A percentile compares a stretch with the other conserved stretches of the same genome.
Conservation (phyloP, 2,113 vertebrate genomes). For the Hassar affinis region DNA sequence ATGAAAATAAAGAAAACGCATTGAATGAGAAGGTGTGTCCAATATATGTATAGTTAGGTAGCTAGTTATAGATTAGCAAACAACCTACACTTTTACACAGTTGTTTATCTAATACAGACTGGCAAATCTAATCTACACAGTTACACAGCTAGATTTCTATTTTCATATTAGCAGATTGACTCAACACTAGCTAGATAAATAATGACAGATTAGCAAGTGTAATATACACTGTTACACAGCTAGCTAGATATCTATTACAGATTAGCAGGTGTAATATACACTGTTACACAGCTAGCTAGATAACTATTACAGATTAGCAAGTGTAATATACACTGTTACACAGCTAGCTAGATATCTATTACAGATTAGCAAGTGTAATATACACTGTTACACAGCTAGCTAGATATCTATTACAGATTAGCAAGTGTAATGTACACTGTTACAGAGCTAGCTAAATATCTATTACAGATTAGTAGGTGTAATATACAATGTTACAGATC, state of each 20-base stretch:
- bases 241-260: neutral
- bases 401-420: too few species aligned
- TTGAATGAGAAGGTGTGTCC: too few species aligned
- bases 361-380: too few species aligned
- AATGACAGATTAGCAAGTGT: neutral
- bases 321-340: neutral
- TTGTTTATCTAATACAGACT: neutral
- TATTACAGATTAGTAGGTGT: too few species aligned
- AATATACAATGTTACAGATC: neutral
- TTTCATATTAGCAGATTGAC: too few species aligned
- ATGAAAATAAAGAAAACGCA: too few species aligned
- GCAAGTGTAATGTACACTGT: too few species aligned
- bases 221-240: neutral
- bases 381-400: too few species aligned
- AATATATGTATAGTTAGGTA: neutral
- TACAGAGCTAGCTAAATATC: too few species aligned
- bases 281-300: neutral
- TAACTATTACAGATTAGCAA: too few species aligned
- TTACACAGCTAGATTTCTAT: neutral
- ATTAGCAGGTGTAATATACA: neutral
- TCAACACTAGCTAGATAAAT: neutral
- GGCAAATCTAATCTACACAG: neutral
- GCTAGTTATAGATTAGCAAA: neutral
- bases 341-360: neutral
- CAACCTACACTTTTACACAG: neutral